A percentile compares a stretch with the other conserved stretches of the same genome.
Conservation (phyloP, 2,113 vertebrate genomes). For the Pica pica region DNA sequence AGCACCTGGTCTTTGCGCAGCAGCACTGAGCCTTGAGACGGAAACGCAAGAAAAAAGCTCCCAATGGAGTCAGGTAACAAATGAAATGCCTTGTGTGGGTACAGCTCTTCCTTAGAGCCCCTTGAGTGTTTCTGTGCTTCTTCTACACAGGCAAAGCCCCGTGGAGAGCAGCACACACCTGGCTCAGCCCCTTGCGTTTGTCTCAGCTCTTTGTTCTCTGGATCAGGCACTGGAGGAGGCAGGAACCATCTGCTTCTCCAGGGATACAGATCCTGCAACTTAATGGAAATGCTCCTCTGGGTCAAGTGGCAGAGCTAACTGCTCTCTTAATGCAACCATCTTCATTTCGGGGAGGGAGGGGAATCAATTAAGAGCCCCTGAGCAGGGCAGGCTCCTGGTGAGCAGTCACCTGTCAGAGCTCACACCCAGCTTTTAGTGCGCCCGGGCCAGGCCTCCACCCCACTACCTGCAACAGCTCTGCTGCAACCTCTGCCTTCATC, state of each 20-base stretch:
- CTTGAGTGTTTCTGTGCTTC: not conserved
- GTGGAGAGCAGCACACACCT: rapidly evolving
- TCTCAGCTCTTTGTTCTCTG: not conserved
- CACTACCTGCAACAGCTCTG: not conserved
- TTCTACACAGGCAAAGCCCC: not conserved
- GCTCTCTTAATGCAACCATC: not conserved
- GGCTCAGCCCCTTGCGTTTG: not conserved
- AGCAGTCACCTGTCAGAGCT: not conserved
- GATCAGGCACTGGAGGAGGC: not conserved
- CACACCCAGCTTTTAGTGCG: not conserved
- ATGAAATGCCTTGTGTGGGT: not conserved
- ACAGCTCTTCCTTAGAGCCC: not conserved
- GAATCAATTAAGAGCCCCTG: not conserved
- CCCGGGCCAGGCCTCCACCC: not conserved
- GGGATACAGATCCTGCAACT: not conserved
- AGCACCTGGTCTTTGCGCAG: not conserved
- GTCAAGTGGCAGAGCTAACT: conserved; percentile 16
- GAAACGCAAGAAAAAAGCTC: not conserved
- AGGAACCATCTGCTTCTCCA: not conserved
- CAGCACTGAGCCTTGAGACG: not conserved
- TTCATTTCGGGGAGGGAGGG: not conserved
- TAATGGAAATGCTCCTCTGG: conserved; percentile 31
- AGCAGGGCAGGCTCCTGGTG: not conserved
- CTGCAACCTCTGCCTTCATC: not conserved
- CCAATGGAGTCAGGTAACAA: not conserved